Evolutionary conservation across 2,113 vertebrate species (phyloP).

Genomic region (Polyodon spathula): DNA sequence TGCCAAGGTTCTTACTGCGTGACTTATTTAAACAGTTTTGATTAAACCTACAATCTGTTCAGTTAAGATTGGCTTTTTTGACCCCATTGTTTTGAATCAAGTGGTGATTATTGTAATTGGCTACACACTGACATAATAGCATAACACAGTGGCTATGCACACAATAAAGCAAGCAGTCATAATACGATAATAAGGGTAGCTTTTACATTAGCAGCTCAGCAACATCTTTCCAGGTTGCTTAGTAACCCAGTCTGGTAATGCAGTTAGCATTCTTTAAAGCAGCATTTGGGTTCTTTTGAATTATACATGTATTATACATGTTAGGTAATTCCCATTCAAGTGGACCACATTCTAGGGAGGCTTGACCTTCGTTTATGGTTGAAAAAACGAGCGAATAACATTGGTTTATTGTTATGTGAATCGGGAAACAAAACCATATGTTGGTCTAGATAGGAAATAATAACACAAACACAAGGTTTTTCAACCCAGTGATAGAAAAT

Average conservation of each 20-base stretch:
- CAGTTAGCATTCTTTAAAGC: background rate
- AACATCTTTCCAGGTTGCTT: conserved; percentile 1
- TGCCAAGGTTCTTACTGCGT: too few species aligned
- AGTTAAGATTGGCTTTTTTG: background rate
- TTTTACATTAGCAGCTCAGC: background rate
- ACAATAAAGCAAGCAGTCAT: background rate
- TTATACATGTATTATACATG: too few species aligned
- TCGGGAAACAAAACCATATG: too few species aligned
- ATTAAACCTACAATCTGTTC: background rate
- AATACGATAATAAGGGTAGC: background rate
- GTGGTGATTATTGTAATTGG: conserved; percentile 1
- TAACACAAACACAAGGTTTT: too few species aligned
- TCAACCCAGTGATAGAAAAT: too few species aligned
- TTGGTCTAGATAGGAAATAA: too few species aligned
- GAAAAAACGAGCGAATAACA: too few species aligned
- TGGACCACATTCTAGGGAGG: too few species aligned
- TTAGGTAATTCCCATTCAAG: too few species aligned
- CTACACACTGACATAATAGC: background rate
- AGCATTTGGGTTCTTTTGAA: background rate
- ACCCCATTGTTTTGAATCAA: background rate
- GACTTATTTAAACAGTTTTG: background rate
- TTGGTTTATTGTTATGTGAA: too few species aligned
- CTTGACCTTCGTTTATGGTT: too few species aligned
- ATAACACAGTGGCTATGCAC: conserved; percentile 3
- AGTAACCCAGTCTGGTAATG: background rate